Evolutionary conservation across 2,797 vertebrate genomes (phyloP), one percentile per base, ranked within the genome.

Genomic region (Tauraco hartlaubi): DNA sequence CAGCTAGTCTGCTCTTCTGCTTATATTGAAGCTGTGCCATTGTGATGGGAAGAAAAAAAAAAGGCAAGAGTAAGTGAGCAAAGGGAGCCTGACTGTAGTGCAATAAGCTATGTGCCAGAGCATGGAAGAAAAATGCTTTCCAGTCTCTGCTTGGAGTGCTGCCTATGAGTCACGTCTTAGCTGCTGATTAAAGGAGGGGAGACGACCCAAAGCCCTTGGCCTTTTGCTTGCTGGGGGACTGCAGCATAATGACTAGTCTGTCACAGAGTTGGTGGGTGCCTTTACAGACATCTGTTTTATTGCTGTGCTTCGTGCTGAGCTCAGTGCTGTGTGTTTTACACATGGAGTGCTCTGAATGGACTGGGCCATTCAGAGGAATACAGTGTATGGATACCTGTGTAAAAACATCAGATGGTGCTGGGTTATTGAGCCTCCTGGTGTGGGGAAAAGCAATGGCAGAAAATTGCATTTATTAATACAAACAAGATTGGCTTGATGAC

Each of bases 371-470:
- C 46, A 46, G 41, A 35, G 75, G 12, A 7, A 13, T 68, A 66
- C 33, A 44, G 28, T 5, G 4, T 54, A 25, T 39, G 25, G 25
- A 26, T 58, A 25, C 33, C 20, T 0, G 0, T 35, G 12, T n/a
- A 22, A 55, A 39, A 63, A n/a, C 59, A 37, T 6, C 10, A 31
- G 55, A 8, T 37, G 8, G 18, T 56, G 77, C 19, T 86, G 35
- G 22, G 5, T 72, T 79, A 37, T 19, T 55, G 20, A 90, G 37
- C 28, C 15, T 74, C 20, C 19, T 7, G 21, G 1, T 54, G 16
- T 31, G 5, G 22, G 13, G 15, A 43, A 7, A 61, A 20, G 12
- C 44, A 64, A 55, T 37, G 17, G 20, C 29, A 61, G 69, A 46
- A 68, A 37, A 43, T 6, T 69, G 18, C 6, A 5, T 39, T 83